Conservation (phyloP, 1,140 invertebrate species). For the Listronotus bonariensis region DNA sequence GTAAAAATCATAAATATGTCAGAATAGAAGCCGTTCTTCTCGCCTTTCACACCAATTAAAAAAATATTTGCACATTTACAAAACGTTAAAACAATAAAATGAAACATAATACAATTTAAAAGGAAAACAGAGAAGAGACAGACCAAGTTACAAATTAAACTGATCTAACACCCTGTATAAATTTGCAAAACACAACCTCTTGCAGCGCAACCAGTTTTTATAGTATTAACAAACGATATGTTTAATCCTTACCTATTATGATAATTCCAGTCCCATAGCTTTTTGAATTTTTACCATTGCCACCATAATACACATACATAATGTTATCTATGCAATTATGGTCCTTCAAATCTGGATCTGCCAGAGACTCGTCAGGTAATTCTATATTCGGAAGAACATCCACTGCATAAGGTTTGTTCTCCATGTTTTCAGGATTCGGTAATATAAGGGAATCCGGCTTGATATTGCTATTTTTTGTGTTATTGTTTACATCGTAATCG, state of each 20-base stretch:
- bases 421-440: slow-evolving; percentile 50
- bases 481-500: slow-evolving; percentile 52
- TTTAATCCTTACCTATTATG: slow-evolving; percentile 41
- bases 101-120: too few relatives aligned
- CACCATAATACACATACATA: slow-evolving; percentile 64
- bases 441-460: slow-evolving; percentile 51
- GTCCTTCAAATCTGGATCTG: slow-evolving; percentile 57
- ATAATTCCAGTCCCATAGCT: slow-evolving; percentile 54
- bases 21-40: too few relatives aligned
- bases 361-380: slow-evolving; percentile 51
- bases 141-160: too few relatives aligned
- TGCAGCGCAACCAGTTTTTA: too few relatives aligned
- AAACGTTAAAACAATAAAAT: too few relatives aligned
- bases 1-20: too few relatives aligned
- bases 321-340: slow-evolving; percentile 63
- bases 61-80: too few relatives aligned
- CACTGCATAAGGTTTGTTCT: slow-evolving; percentile 44
- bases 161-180: too few relatives aligned
- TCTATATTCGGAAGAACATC: slow-evolving; percentile 52
- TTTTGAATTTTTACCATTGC: slow-evolving; percentile 48
- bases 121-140: too few relatives aligned
- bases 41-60: too few relatives aligned
- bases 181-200: too few relatives aligned
- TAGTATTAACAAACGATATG: too few relatives aligned
- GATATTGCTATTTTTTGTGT: slow-evolving; percentile 12